Conservation (phyloP, 1,140 invertebrate genomes). For the Bombus vancouverensis region DNA sequence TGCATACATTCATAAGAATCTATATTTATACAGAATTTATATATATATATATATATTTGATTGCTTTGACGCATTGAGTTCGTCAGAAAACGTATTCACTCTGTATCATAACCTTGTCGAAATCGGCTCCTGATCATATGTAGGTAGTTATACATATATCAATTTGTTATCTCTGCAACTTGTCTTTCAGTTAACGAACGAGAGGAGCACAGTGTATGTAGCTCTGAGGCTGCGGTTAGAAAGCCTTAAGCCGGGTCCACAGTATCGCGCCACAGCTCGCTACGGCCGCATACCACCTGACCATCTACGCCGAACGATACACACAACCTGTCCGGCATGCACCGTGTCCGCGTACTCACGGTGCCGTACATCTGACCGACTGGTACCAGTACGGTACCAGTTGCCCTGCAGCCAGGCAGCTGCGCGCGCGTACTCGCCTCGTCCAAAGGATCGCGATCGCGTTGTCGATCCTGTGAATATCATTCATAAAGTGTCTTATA, state of each 20-base stretch:
- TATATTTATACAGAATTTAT: too few relatives aligned
- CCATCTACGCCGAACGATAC: slow-evolving; percentile 17
- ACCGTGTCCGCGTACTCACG: slow-evolving; percentile 43
- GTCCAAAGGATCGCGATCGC: not conserved
- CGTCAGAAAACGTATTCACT: too few relatives aligned
- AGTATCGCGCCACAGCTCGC: not conserved
- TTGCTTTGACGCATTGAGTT: too few relatives aligned
- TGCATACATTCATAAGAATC: not conserved
- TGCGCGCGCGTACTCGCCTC: slow-evolving; percentile 13
- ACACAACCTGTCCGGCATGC: slow-evolving; percentile 53
- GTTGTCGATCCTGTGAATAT: not conserved
- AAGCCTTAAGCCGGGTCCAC: slow-evolving; percentile 65
- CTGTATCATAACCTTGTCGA: not conserved
- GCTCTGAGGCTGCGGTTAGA: slow-evolving; percentile 69
- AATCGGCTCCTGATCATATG: not conserved
- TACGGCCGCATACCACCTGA: slow-evolving; percentile 46
- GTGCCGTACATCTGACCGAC: slow-evolving; percentile 58
- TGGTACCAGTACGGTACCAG: slow-evolving; percentile 67
- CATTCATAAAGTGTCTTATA: not conserved
- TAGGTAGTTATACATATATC: not conserved
- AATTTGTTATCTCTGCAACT: not conserved
- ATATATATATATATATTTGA: too few relatives aligned
- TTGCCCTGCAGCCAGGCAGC: slow-evolving; percentile 43
- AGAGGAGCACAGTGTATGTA: not conserved
- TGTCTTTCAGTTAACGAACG: not conserved